A percentile compares a stretch with the other conserved stretches of the same genome.
Evolutionary conservation across 2,113 vertebrate genomes (phyloP).

Genomic region (Pseudolaguvia tuberculata): DNA sequence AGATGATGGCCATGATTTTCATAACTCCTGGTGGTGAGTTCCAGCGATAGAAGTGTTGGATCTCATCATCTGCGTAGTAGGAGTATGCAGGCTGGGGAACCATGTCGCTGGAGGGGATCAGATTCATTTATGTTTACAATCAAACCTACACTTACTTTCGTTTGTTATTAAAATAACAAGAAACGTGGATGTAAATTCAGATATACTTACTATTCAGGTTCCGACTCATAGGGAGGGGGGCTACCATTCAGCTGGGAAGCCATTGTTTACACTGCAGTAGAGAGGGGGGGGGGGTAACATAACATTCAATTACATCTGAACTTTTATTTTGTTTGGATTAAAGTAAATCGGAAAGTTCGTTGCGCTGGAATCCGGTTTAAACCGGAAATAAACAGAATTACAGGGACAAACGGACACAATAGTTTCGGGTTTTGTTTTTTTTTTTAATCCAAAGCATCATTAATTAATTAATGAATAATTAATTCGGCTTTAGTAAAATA

Average conservation of each 20-base stretch:
- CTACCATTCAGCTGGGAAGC: constrained; percentile 76
- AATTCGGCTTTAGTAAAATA: too few relatives aligned
- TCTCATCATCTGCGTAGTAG: constrained; percentile 84
- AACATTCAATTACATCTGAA: background rate
- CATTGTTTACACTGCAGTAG: constrained; percentile 60
- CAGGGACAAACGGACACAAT: background rate
- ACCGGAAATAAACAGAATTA: background rate
- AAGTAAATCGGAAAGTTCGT: too few relatives aligned
- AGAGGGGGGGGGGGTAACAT: too few relatives aligned
- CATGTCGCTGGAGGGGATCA: constrained; percentile 48
- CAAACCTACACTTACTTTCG: background rate
- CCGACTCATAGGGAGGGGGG: constrained; percentile 82
- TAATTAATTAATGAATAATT: too few relatives aligned
- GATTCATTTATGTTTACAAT: background rate
- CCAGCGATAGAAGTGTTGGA: constrained; percentile 85
- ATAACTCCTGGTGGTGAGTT: constrained; percentile 83
- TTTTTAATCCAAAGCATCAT: background rate
- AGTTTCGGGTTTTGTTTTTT: background rate
- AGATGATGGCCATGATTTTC: constrained; percentile 76
- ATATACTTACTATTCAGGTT: constrained; percentile 74
- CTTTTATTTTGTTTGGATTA: background rate
- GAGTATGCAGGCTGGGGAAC: constrained; percentile 77
- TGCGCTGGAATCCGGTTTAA: background rate
- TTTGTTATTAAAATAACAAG: too few relatives aligned
- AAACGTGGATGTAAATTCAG: background rate